Percentiles rank a stretch among this genome's conserved stretches.
Evolutionary conservation across 2,797 vertebrate species (phyloP).

Genomic region (Aplochiton taeniatus): DNA sequence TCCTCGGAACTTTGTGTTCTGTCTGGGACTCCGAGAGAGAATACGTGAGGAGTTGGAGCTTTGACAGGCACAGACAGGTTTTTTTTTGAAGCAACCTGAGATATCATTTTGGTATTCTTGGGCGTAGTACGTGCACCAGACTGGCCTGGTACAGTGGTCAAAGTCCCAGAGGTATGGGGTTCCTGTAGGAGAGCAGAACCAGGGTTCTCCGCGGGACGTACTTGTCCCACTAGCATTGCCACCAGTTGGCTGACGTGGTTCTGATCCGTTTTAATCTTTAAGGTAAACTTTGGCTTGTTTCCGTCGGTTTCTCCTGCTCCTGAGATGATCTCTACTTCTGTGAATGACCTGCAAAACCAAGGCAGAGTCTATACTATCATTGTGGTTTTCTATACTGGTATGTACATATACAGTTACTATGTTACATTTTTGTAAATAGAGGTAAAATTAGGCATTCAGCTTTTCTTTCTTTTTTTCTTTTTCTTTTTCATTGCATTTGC

Average conservation of each 20-base stretch:
- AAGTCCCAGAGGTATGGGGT: not conserved
- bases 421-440: not conserved
- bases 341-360: conserved; percentile 21
- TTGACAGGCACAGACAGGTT: too few species aligned
- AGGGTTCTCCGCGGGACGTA: not conserved
- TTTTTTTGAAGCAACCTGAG: too few species aligned
- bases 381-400: too few species aligned
- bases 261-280: conserved; percentile 43
- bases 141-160: not conserved
- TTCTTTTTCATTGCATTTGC: not conserved
- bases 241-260: conserved; percentile 41
- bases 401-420: not conserved
- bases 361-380: not conserved
- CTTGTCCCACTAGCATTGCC: conserved; percentile 22
- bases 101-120: too few species aligned
- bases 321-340: conserved; percentile 40
- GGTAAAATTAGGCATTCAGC: not conserved
- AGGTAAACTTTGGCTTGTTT: conserved; percentile 23
- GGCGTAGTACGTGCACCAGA: too few species aligned
- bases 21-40: too few species aligned
- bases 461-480: not conserved
- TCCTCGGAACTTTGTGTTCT: too few species aligned
- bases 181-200: not conserved
- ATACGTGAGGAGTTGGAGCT: too few species aligned
- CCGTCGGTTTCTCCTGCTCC: not conserved